Percentiles rank a stretch among this genome's conserved stretches.
Conservation (phyloP, 1,140 invertebrate species). For the Drosophila kurseongensis region DNA sequence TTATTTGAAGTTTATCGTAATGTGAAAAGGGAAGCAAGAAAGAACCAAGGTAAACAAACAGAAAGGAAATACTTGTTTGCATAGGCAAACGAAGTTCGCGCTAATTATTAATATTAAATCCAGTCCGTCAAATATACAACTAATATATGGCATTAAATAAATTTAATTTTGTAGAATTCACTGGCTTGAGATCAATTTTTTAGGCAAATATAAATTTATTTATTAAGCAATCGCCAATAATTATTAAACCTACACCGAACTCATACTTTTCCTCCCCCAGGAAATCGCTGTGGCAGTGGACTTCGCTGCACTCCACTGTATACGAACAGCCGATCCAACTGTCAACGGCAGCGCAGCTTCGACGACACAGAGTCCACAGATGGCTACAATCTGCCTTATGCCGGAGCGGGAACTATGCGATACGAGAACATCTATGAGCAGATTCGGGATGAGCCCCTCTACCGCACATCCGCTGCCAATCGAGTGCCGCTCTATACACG, state of each 20-base stretch:
- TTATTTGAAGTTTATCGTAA: neutral
- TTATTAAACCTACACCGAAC: neutral
- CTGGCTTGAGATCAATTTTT: too few relatives aligned
- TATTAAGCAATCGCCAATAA: neutral
- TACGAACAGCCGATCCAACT: conserved; percentile 60
- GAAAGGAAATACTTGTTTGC: neutral
- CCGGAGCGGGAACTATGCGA: conserved; percentile 57
- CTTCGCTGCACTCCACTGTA: conserved; percentile 60
- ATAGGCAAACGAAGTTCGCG: neutral
- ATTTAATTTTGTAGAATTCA: too few relatives aligned
- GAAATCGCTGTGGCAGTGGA: conserved; percentile 67
- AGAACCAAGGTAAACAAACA: neutral
- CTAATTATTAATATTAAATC: conserved; percentile 1
- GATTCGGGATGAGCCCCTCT: conserved; percentile 85
- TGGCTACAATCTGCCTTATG: conserved; percentile 75
- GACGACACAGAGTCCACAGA: conserved; percentile 84
- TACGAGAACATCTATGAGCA: conserved; percentile 86
- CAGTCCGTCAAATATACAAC: neutral
- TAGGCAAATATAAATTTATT: too few relatives aligned
- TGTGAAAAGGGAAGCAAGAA: neutral
- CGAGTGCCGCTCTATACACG: conserved; percentile 86
- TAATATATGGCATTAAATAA: too few relatives aligned
- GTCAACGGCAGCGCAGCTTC: conserved; percentile 80
- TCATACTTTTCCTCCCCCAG: conserved; percentile 9
- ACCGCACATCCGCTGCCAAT: conserved; percentile 55